phyloP scores from a whole-genome alignment of 2,888 invertebrate species.

The Temnothorax ravouxi region DNA sequence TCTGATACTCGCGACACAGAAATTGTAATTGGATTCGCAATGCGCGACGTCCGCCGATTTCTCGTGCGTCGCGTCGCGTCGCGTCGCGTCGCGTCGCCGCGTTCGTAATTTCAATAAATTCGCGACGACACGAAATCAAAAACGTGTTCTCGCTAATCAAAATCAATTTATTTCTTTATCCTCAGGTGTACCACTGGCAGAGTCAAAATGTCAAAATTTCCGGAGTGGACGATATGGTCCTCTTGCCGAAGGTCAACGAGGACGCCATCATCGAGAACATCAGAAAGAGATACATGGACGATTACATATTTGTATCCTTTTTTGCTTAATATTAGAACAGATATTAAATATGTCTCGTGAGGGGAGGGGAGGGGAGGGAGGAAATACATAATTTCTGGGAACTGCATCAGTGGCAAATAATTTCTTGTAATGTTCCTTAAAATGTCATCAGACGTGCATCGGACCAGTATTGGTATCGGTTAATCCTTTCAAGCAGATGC shows the following conservation, averaged over 20 bases:
- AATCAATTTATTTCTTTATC: slow-evolving; percentile 47
- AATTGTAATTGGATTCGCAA: slow-evolving; percentile 61
- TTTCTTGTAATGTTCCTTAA: slow-evolving; percentile 75
- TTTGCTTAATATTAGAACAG: background rate
- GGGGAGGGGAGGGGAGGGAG: too few relatives aligned
- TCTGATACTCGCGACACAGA: slow-evolving; percentile 43
- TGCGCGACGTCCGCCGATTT: slow-evolving; percentile 16
- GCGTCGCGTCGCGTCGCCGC: background rate
- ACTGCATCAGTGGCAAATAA: background rate
- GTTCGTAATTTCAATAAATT: background rate
- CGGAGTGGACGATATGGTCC: slow-evolving; percentile 91
- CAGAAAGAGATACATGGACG: slow-evolving; percentile 89
- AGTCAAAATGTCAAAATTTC: slow-evolving; percentile 90
- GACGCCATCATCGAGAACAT: slow-evolving; percentile 90
- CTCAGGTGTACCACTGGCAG: slow-evolving; percentile 90
- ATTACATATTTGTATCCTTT: slow-evolving; percentile 90
- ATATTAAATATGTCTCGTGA: too few relatives aligned
- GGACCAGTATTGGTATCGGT: slow-evolving; percentile 90
- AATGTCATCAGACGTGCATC: slow-evolving; percentile 88
- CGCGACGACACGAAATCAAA: background rate
- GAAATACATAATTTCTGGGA: background rate
- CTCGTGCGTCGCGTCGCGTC: background rate
- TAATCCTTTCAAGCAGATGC: slow-evolving; percentile 89
- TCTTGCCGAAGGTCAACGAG: slow-evolving; percentile 89
- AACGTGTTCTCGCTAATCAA: background rate